A percentile compares a stretch with the other conserved stretches of the same genome.
Evolutionary conservation across 2,113 vertebrate species (phyloP).

Genomic region (Sphyrna mokarran): DNA sequence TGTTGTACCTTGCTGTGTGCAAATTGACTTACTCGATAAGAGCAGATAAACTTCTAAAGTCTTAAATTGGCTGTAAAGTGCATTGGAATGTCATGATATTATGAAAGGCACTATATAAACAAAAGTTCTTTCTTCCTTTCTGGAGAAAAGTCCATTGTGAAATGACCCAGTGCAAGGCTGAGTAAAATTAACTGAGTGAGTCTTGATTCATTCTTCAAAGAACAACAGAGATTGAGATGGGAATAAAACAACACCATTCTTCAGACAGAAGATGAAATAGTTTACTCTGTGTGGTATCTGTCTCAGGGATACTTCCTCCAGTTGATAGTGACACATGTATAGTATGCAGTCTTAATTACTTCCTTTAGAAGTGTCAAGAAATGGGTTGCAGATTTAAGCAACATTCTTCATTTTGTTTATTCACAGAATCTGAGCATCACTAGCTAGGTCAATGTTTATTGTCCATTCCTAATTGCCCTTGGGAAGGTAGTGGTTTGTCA

Average conservation of each 20-base stretch:
- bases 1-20: background rate
- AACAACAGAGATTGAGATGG: background rate
- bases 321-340: background rate
- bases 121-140: background rate
- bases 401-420: background rate
- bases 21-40: no score
- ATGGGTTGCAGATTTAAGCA: background rate
- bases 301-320: background rate
- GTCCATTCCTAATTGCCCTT: background rate
- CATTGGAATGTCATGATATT: background rate
- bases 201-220: background rate
- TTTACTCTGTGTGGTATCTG: background rate
- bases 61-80: background rate
- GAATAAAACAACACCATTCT: background rate
- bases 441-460: background rate
- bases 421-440: background rate
- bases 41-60: no score
- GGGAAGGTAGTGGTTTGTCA: background rate
- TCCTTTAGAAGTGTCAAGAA: background rate
- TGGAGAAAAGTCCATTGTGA: background rate
- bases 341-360: background rate
- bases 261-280: background rate
- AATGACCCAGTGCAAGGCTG: background rate
- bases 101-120: background rate
- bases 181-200: background rate